phyloP scores from a whole-genome alignment of 2,888 invertebrate genomes.

The Lithosia quadra region DNA sequence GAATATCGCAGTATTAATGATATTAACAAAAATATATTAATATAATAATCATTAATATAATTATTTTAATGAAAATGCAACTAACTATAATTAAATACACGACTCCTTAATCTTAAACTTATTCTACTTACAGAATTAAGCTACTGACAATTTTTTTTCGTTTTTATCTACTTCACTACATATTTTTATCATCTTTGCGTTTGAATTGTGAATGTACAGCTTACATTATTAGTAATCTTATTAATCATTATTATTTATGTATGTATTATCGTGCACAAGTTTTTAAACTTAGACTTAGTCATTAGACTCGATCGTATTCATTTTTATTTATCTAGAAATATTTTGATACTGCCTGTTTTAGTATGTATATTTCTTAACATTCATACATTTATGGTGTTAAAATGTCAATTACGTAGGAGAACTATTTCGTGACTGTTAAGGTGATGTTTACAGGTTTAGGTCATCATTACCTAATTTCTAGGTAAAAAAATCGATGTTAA shows the following conservation, averaged over 20 bases:
- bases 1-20: neutral
- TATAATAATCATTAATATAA: too few relatives aligned
- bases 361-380: neutral
- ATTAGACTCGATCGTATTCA: neutral
- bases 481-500: neutral
- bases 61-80: neutral
- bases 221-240: neutral
- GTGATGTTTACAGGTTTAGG: too few relatives aligned
- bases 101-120: neutral
- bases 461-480: too few relatives aligned
- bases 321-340: neutral
- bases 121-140: neutral
- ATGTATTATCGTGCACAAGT: too few relatives aligned
- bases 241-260: too few relatives aligned
- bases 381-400: too few relatives aligned
- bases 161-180: neutral
- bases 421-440: neutral
- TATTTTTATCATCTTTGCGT: neutral
- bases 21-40: too few relatives aligned
- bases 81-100: neutral
- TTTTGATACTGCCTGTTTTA: neutral
- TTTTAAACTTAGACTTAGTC: too few relatives aligned
- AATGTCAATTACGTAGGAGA: too few relatives aligned
- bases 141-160: neutral
- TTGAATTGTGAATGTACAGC: conserved; percentile 6